phyloP scores from a whole-genome alignment of 2,113 vertebrate genomes.

The Nycticryphes semicollaris region DNA sequence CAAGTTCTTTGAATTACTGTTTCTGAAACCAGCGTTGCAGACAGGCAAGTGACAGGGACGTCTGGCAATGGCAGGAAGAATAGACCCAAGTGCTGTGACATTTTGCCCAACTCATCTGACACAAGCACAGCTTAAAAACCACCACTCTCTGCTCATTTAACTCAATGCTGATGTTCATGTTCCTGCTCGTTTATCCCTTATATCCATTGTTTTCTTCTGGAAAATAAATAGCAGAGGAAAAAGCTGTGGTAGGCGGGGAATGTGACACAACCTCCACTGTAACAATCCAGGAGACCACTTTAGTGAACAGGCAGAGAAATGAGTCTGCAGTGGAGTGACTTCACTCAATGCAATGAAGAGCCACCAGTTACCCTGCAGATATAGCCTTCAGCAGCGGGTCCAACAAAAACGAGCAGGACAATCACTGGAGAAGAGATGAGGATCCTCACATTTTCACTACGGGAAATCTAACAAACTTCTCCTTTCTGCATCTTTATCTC shows the following conservation, averaged over 20 bases:
- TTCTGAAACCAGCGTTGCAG: not conserved
- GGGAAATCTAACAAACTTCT: not conserved
- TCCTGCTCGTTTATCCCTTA: not conserved
- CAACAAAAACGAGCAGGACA: not conserved
- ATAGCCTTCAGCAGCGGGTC: accelerated
- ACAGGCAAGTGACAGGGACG: not conserved
- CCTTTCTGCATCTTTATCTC: not conserved
- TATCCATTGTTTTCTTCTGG: not conserved
- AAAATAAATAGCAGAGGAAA: not conserved
- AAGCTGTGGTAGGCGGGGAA: not conserved
- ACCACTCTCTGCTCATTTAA: not conserved
- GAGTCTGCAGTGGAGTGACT: not conserved
- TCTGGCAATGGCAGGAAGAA: not conserved
- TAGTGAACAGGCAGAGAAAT: not conserved
- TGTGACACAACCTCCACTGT: not conserved
- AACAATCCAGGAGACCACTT: not conserved
- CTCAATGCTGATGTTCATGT: not conserved
- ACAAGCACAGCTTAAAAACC: accelerated
- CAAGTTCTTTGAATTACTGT: not conserved
- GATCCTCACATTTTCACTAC: not conserved
- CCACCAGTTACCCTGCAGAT: not conserved
- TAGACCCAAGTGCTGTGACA: not conserved
- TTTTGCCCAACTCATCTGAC: not conserved
- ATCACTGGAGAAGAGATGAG: not conserved
- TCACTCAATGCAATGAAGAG: not conserved